phyloP scores from a whole-genome alignment of 2,113 vertebrate species.

The Carassius carassius region DNA sequence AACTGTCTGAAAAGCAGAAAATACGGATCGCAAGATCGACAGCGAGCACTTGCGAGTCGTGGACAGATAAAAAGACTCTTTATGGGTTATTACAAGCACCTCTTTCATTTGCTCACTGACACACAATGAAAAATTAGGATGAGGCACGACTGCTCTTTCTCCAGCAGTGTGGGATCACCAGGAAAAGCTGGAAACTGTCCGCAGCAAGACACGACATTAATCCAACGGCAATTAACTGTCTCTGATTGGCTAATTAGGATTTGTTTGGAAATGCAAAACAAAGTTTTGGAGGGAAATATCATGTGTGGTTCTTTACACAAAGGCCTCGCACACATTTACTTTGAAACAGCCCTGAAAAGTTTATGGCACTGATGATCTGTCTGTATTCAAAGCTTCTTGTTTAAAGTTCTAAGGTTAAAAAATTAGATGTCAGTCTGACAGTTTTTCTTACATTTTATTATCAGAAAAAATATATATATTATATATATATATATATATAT shows the following conservation, averaged over 20 bases:
- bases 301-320: neutral
- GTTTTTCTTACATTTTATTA: no score
- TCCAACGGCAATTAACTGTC: conserved; percentile 50
- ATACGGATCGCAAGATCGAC: conserved; percentile 14
- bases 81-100: conserved; percentile 56
- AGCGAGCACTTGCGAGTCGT: neutral
- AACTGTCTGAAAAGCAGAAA: conserved; percentile 25
- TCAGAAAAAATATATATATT: no score
- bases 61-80: conserved; percentile 48
- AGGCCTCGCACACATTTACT: neutral
- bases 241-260: conserved; percentile 47
- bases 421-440: no score
- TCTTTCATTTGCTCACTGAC: conserved; percentile 54
- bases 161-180: conserved; percentile 49
- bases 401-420: no score
- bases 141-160: conserved; percentile 43
- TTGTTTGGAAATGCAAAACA: conserved; percentile 40
- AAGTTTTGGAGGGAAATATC: no score
- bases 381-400: conserved; percentile 5
- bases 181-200: conserved; percentile 53
- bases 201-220: conserved; percentile 33
- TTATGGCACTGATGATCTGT: neutral
- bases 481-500: no score
- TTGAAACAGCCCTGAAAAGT: conserved; percentile 5
- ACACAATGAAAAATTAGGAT: conserved; percentile 60